Percentiles rank a stretch among this genome's conserved stretches.
Evolutionary conservation across 1,140 invertebrate species (phyloP).

Genomic region (Listronotus oregonensis): DNA sequence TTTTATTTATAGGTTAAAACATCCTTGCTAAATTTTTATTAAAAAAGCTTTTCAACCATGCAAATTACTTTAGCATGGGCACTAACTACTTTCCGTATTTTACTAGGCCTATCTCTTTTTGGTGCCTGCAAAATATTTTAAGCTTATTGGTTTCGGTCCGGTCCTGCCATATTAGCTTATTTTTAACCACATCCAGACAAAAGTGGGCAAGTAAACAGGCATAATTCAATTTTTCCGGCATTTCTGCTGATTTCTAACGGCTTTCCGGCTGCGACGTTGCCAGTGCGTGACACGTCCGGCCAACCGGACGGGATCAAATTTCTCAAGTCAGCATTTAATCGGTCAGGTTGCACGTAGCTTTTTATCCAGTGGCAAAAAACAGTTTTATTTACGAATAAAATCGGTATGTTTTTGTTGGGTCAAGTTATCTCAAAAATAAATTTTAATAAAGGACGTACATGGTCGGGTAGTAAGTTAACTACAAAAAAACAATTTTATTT

Average conservation of each 20-base stretch:
- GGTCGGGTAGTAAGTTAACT: too few species aligned
- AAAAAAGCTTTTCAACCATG: too few species aligned
- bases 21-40: too few species aligned
- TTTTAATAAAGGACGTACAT: too few species aligned
- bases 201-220: slow-evolving; percentile 22
- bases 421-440: not conserved
- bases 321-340: slow-evolving; percentile 14
- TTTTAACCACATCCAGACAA: slow-evolving; percentile 10
- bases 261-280: slow-evolving; percentile 16
- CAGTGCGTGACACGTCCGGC: slow-evolving; percentile 21
- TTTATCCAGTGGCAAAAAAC: not conserved
- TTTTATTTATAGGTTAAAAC: too few species aligned
- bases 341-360: slow-evolving; percentile 7
- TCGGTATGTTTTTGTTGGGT: not conserved
- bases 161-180: slow-evolving; percentile 9
- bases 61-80: too few species aligned
- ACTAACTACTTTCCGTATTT: too few species aligned
- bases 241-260: slow-evolving; percentile 26
- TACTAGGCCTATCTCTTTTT: too few species aligned
- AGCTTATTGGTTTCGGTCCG: not conserved
- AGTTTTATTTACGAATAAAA: slow-evolving; percentile 8
- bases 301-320: slow-evolving; percentile 7
- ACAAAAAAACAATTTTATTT: too few species aligned
- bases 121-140: too few species aligned
- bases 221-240: slow-evolving; percentile 36